phyloP scores from a whole-genome alignment of 2,113 vertebrate species.

The Pomatostomus ruficeps region DNA sequence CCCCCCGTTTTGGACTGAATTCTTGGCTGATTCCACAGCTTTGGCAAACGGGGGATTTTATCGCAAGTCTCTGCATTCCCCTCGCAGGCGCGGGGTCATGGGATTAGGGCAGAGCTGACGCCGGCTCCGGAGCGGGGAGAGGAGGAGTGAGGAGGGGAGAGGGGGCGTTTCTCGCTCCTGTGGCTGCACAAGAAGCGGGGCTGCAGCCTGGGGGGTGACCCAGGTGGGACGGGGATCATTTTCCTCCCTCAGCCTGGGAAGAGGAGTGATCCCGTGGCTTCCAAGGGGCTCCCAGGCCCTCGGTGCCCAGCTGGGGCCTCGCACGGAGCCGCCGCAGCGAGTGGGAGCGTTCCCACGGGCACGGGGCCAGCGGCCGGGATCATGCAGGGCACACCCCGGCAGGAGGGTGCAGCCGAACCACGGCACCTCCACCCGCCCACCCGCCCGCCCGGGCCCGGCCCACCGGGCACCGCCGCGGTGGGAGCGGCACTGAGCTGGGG shows the following conservation, averaged over 20 bases:
- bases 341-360: slow-evolving; percentile 44
- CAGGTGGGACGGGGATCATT: neutral
- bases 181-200: neutral
- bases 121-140: neutral
- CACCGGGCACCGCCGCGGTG: accelerated
- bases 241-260: neutral
- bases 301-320: neutral
- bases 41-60: slow-evolving; percentile 14
- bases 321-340: neutral
- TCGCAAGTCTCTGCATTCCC: neutral
- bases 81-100: slow-evolving; percentile 4
- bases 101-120: slow-evolving; percentile 16
- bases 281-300: neutral
- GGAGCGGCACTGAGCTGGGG: neutral
- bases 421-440: neutral
- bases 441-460: neutral
- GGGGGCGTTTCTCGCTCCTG: neutral
- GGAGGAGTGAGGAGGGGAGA: neutral
- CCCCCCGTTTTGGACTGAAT: neutral
- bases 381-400: neutral
- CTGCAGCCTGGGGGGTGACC: neutral
- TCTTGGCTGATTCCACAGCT: slow-evolving; percentile 2
- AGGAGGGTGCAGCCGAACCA: neutral
- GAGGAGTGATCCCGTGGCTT: accelerated
- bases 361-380: slow-evolving; percentile 6